Base-by-base conservation (phyloP, 1,140 invertebrate genomes). In the Plectrocnemia conspersa region DNA sequence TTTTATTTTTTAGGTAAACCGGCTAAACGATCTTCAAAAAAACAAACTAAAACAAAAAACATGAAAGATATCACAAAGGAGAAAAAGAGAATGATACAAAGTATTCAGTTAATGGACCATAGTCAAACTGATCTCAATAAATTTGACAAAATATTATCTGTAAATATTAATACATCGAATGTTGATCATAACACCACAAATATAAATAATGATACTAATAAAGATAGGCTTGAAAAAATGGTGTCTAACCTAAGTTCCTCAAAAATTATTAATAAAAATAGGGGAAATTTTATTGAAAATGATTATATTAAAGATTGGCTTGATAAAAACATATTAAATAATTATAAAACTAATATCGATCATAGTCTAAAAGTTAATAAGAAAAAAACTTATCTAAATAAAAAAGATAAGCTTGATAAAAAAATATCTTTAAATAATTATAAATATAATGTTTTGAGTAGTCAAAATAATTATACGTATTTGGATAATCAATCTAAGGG, bases 391-490 rank as follows among this genome's bases (percentile, higher is more conserved):
- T 6, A 36, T 13, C 11, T 16, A 36, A 18, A 2, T 49, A 22
- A 57, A 66, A 59, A 41, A 47, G 35, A 36, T 36, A 4, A 36
- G 33, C 16, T 5, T 36, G 4, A 13, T 36, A 36, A 36, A 13
- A 13, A 36, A 13, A 36, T 36, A 5, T 29, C n/a, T 29, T n/a
- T n/a, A n/a, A n/a, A n/a, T n/a, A n/a, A n/a, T n/a, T n/a, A n/a
- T n/a, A n/a, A 18, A 40, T 40, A 40, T 4, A 16, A 10, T 18
- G 16, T 40, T 15, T 40, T 40, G 9, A 13, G 16, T 40, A 7
- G 13, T 36, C 16, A 10, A 40, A 13, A 15, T 9, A 13, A 40
- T 9, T 47, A 40, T 10, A 48, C 9, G 16, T 7, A 40, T 18
- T 10, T 19, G 32, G 16, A 15, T 15, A 40, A 40, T 18, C 21